Conservation (phyloP, 2,113 vertebrate genomes). For the Myrmecophaga tridactyla region DNA sequence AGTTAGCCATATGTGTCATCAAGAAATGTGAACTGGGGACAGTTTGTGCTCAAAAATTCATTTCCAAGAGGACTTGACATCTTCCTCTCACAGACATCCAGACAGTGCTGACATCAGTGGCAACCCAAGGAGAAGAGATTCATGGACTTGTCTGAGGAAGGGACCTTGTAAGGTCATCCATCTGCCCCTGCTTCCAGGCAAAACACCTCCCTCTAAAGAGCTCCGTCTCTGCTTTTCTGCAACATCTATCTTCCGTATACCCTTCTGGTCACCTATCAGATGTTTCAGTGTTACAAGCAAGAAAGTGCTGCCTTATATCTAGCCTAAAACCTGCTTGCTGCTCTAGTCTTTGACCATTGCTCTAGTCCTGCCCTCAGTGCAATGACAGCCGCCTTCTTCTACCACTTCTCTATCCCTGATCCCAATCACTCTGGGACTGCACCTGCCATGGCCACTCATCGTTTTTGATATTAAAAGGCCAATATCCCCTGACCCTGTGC, state of each 20-base stretch:
- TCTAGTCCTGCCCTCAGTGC: background rate
- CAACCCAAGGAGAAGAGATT: background rate
- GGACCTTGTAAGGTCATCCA: conserved; percentile 9
- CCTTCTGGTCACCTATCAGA: background rate
- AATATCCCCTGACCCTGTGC: background rate
- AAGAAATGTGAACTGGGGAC: background rate
- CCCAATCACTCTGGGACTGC: background rate
- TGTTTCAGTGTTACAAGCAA: background rate
- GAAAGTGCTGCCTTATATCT: background rate
- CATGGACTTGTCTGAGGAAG: background rate
- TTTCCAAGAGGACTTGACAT: conserved; percentile 40
- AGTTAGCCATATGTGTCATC: conserved; percentile 45
- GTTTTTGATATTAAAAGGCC: background rate
- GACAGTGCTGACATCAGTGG: conserved; percentile 12
- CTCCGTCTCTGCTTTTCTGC: background rate
- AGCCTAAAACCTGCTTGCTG: background rate
- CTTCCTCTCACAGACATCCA: conserved; percentile 24
- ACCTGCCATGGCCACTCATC: background rate
- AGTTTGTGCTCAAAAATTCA: conserved; percentile 53
- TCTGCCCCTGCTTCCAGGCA: background rate
- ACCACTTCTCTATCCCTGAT: background rate
- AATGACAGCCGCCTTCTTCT: background rate
- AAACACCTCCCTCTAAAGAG: background rate
- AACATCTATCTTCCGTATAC: background rate
- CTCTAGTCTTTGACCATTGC: no score